Evolutionary conservation across 2,888 invertebrate species (phyloP).

Genomic region (Agonopterix subpropinquella): DNA sequence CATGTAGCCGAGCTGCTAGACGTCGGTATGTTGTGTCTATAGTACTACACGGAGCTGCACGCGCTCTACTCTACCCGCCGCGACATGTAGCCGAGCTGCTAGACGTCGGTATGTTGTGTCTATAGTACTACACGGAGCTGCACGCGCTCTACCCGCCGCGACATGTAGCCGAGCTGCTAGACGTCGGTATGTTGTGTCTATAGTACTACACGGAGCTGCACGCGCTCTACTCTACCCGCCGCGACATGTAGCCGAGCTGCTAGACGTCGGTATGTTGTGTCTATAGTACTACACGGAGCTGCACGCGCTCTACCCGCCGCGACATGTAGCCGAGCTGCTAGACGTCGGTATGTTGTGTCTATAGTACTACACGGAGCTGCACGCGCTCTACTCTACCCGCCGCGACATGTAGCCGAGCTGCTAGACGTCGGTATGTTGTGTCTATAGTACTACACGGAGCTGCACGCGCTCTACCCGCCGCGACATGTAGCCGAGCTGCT

Average conservation of each 20-base stretch:
- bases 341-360: too few relatives aligned
- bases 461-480: constrained; percentile 30
- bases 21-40: too few relatives aligned
- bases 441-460: constrained; percentile 9
- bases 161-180: background rate
- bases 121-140: constrained; percentile 13
- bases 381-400: constrained; percentile 36
- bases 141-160: constrained; percentile 28
- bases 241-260: background rate
- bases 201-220: constrained; percentile 18
- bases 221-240: constrained; percentile 33
- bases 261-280: too few relatives aligned
- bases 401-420: background rate
- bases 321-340: background rate
- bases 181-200: too few relatives aligned
- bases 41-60: constrained; percentile 19
- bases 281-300: constrained; percentile 13
- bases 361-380: constrained; percentile 14
- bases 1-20: too few relatives aligned
- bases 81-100: background rate
- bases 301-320: constrained; percentile 28
- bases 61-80: constrained; percentile 34
- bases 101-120: too few relatives aligned
- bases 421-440: too few relatives aligned
- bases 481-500: background rate